A percentile compares a stretch with the other conserved stretches of the same genome.
Evolutionary conservation across 2,113 vertebrate genomes (phyloP).

Genomic region (Ploceus nigricollis): DNA sequence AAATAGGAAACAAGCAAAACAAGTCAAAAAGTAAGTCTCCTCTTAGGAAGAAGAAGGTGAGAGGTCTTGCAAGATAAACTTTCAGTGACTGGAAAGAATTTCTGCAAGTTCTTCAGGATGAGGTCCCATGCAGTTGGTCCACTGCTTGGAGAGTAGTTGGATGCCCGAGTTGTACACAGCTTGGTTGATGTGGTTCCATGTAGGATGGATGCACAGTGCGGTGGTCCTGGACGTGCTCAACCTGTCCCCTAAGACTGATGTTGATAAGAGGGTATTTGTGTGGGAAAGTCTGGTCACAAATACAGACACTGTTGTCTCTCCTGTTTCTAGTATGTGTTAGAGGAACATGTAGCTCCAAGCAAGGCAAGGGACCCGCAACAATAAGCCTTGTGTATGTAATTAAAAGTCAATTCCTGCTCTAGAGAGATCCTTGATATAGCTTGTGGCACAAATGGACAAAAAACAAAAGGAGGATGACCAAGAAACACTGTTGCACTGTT

Average conservation of each 20-base stretch:
- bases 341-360: not conserved
- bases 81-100: rapidly evolving
- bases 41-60: not conserved
- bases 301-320: not conserved
- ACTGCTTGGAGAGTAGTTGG: not conserved
- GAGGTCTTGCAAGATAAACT: not conserved
- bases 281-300: not conserved
- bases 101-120: not conserved
- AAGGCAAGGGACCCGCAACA: not conserved
- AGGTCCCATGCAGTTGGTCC: not conserved
- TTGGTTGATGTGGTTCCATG: not conserved
- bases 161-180: not conserved
- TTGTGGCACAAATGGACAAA: not conserved
- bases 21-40: not conserved
- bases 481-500: not conserved
- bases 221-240: not conserved
- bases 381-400: not conserved
- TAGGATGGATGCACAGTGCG: not conserved
- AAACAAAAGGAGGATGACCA: not conserved
- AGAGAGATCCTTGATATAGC: not conserved
- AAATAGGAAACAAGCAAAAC: not conserved
- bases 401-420: not conserved
- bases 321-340: not conserved
- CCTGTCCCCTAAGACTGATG: too few species aligned
- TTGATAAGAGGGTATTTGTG: not conserved